phyloP scores from a whole-genome alignment of 2,113 vertebrate species.

The Myotis brandtii region DNA sequence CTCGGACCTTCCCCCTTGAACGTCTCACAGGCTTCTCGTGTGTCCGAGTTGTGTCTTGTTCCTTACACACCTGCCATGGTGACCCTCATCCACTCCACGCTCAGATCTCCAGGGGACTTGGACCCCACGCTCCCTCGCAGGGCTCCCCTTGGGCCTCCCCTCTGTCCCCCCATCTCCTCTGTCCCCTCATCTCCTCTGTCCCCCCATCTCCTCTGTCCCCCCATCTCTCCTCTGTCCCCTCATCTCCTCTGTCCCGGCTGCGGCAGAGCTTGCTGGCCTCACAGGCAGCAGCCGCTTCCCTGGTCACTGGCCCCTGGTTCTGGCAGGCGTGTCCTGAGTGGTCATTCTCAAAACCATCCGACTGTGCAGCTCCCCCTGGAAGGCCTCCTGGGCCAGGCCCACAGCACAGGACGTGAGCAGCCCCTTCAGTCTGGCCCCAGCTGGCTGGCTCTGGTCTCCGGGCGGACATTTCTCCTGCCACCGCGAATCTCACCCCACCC shows the following conservation, averaged over 20 bases:
- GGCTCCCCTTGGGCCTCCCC: neutral
- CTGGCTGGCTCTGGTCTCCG: neutral
- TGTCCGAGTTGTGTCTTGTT: neutral
- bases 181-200: rapidly evolving
- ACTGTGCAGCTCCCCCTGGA: neutral
- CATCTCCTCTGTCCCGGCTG: rapidly evolving
- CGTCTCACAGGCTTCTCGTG: neutral
- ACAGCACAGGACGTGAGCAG: neutral
- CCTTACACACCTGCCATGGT: no score
- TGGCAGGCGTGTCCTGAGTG: neutral
- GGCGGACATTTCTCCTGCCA: neutral
- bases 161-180: no score
- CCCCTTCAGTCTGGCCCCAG: neutral
- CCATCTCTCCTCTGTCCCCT: rapidly evolving
- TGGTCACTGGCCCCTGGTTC: neutral
- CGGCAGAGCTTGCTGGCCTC: neutral
- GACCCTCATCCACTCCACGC: neutral
- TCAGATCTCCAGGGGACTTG: neutral
- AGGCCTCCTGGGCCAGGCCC: neutral
- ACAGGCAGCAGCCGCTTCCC: neutral
- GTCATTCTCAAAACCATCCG: neutral
- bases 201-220: no score
- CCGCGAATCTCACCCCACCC: rapidly evolving
- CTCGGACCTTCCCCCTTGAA: neutral
- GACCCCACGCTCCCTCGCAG: no score